Base-by-base conservation (phyloP, 2,797 vertebrate genomes). In the Takifugu ocellatus region DNA sequence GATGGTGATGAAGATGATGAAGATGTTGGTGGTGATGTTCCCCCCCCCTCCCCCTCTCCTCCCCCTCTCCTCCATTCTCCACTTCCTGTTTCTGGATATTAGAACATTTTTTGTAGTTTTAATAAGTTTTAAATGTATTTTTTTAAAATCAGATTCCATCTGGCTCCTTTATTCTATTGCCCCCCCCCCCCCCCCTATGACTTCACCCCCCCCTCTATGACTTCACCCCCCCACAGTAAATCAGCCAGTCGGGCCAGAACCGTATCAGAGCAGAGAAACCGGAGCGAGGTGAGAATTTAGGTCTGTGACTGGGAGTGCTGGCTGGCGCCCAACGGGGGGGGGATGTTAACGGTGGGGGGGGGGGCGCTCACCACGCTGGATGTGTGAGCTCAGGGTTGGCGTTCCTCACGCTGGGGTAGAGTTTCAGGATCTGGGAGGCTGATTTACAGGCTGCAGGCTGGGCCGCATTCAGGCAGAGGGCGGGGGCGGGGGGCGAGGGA, bases 261-360 rank as follows among this genome's bases (percentile, higher is more conserved):
- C 61, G 74, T 80, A 84, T 78, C 77, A 77, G 54, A 58, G 54
- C 43, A 55, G 64, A 72, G 65, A 75, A 73, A 55, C 51, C 63
- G 60, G 64, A 79, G 77, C 14, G 65, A 81, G 80, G 84, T 84
- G 82, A 81, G 78, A 77, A 85, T 88, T 63, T 79, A 71, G 62
- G 66, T 73, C 70, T 72, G 54, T 81, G 81, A 84, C 81, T 81
- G 66, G 84, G 83, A 81, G 78, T 12, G 16, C 58, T 87, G 86
- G 82, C 87, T 62, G 15, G 5, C 53, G 7, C 51, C 79, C 87
- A 86, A 29, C 50, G 71, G 60, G 80, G 74, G 71, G 59, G 61
- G 82, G 67, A 68, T 59, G 71, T 59, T 78, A 72, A 65, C 68
- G 73, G 64, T 78, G 36, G 4, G 36, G 8, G 33, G 33, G 77